Base-by-base conservation (phyloP, 2,113 vertebrate species). In the Coregonus clupeaformis region DNA sequence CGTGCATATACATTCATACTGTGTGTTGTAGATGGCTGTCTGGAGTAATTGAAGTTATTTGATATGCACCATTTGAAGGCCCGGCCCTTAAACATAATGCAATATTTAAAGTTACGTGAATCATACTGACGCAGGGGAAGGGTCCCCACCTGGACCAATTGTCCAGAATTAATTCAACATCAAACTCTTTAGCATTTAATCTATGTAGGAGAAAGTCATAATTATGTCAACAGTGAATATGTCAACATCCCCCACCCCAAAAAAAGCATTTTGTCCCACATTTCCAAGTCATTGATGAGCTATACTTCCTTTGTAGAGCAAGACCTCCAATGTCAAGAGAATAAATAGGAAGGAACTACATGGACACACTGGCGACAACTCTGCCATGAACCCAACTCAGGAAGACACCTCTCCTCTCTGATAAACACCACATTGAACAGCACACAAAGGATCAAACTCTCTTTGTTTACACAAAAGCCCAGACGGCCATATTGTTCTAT, bases 41-140 rank as follows among this genome's bases (percentile, higher is more conserved):
- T 81, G 55, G 82, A 84, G 78, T 88, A 92, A 90, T 89, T 82
- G 71, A 77, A 72, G 81, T 85, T 65, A 91, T 91, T 91, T 88
- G 74, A 80, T 86, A 86, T 88, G 88, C 85, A 80, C 84, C 82
- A 90, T 89, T 92, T 89, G 71, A 88, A 77, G 76, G 77, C 79
- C 73, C 60, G 77, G 78, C 77, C 69, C 73, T 87, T 82, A 74
- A 73, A 80, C 64, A 36, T 72, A 87, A 87, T 84, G 72, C 64
- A 73, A 72, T 84, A 86, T 77, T 87, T 68, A 77, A 78, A 84
- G 82, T 16, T 52, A 85, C 81, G 82, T 71, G 68, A 76, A 79
- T 47, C 68, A 77, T 80, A 55, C 83, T 63, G 7, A 65, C 80
- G 67, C 13, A 59, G 73, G 67, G 36, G 81, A 78, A 75, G 69